Percentiles rank a stretch among this genome's conserved stretches.
These are phyloP conservation scores for Brachyopa scutellaris DNA, from an alignment of 2,888 invertebrate species.

Conservation along the genomic window DNA sequence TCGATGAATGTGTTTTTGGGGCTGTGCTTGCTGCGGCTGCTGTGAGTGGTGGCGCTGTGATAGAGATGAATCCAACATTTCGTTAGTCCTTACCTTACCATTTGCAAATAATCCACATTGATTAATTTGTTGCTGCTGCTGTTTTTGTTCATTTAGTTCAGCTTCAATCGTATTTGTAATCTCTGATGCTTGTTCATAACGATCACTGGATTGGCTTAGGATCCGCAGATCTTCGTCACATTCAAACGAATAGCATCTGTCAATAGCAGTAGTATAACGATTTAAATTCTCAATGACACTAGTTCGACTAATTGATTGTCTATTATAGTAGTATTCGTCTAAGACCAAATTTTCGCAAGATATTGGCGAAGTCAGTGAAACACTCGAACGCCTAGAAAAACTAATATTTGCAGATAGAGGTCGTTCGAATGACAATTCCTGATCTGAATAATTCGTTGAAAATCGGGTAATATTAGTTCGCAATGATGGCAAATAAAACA, in stretches of 20 bases:
- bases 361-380: conserved; percentile 27
- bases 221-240: not conserved
- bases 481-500: conserved; percentile 15
- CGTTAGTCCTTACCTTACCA: conserved; percentile 48
- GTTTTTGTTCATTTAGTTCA: not conserved
- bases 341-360: conserved; percentile 5
- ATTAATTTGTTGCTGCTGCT: conserved; percentile 2
- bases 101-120: conserved; percentile 70
- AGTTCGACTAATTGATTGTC: conserved; percentile 12
- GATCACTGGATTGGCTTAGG: not conserved
- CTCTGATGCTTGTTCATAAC: not conserved
- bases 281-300: conserved; percentile 6
- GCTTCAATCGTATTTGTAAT: not conserved
- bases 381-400: conserved; percentile 23
- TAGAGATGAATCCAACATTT: conserved; percentile 62
- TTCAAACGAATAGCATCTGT: conserved; percentile 39
- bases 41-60: conserved; percentile 56
- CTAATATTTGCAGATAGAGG: not conserved
- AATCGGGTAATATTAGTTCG: conserved; percentile 5
- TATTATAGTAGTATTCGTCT: conserved; percentile 21
- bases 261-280: conserved; percentile 60
- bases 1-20: conserved; percentile 40
- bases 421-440: conserved; percentile 6
- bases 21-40: conserved; percentile 40
- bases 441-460: not conserved